Percentiles rank a stretch among this genome's conserved stretches.
These are phyloP conservation scores for Malurus leucopterus DNA, from an alignment of 2,797 vertebrate genomes.

Conservation along the genomic window DNA sequence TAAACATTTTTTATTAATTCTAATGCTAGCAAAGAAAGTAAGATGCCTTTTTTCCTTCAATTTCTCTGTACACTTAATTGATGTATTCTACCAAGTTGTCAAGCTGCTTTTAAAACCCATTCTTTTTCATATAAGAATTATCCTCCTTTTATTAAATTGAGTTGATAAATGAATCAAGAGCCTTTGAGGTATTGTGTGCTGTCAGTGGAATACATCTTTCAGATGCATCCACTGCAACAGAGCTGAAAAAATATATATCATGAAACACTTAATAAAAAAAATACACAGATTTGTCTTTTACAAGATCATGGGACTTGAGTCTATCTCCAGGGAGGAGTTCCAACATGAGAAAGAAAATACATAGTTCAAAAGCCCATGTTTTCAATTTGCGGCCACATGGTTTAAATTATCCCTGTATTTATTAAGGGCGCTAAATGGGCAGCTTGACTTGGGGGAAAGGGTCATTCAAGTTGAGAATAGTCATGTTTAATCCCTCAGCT, in stretches of 20 bases:
- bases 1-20: conserved; percentile 51
- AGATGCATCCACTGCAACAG: conserved; percentile 36
- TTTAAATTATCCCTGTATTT: conserved; percentile 91
- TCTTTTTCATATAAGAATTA: conserved; percentile 61
- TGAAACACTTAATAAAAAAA: conserved; percentile 74
- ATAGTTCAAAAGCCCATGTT: conserved; percentile 86
- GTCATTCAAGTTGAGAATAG: conserved; percentile 77
- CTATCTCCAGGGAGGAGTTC: conserved; percentile 86
- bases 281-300: conserved; percentile 75
- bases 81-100: conserved; percentile 38
- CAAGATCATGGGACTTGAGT: conserved; percentile 74
- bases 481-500: conserved; percentile 70
- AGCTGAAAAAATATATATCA: conserved; percentile 63
- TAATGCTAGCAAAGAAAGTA: conserved; percentile 52
- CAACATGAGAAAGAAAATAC: conserved; percentile 86
- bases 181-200: conserved; percentile 43
- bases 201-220: conserved; percentile 48
- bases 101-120: conserved; percentile 49
- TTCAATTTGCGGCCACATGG: conserved; percentile 89
- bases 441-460: conserved; percentile 74
- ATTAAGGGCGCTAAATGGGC: conserved; percentile 85
- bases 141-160: conserved; percentile 59
- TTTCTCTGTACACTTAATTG: conserved; percentile 30
- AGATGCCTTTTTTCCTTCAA: conserved; percentile 7
- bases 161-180: conserved; percentile 68